Evolutionary conservation across 2,113 vertebrate species (phyloP).

Genomic region (Archocentrus centrarchus): DNA sequence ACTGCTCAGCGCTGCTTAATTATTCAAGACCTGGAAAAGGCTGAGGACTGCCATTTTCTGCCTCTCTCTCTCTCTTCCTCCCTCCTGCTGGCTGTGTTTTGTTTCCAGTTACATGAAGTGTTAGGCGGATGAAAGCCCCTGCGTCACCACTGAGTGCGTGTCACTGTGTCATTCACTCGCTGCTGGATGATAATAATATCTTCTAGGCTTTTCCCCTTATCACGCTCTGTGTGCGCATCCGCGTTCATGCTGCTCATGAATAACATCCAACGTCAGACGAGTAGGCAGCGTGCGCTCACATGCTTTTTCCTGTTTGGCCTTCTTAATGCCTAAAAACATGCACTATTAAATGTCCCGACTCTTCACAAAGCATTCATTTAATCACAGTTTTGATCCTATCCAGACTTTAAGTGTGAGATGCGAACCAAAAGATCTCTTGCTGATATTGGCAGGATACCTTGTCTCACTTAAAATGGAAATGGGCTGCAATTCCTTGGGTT

Average conservation of each 20-base stretch:
- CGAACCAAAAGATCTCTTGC: background rate
- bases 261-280: conserved; percentile 46
- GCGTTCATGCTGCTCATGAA: conserved; percentile 27
- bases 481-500: background rate
- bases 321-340: background rate
- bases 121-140: conserved; percentile 55
- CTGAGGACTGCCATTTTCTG: conserved; percentile 51
- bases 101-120: conserved; percentile 56
- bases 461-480: background rate
- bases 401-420: background rate
- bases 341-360: background rate
- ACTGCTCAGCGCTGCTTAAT: conserved; percentile 74
- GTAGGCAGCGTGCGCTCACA: conserved; percentile 29
- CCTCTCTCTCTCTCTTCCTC: background rate
- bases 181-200: conserved; percentile 50
- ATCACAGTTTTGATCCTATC: background rate
- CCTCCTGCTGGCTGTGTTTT: conserved; percentile 21
- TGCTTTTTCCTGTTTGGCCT: conserved; percentile 1
- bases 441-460: background rate
- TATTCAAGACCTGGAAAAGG: conserved; percentile 78
- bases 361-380: background rate
- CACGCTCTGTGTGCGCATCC: conserved; percentile 10
- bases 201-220: conserved; percentile 47
- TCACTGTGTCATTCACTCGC: conserved; percentile 69
- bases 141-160: conserved; percentile 67